These are phyloP conservation scores for Mastigias papua DNA, from an alignment of 30 jellyfish, hydroid and myxozoan species.

Conservation along the genomic window DNA sequence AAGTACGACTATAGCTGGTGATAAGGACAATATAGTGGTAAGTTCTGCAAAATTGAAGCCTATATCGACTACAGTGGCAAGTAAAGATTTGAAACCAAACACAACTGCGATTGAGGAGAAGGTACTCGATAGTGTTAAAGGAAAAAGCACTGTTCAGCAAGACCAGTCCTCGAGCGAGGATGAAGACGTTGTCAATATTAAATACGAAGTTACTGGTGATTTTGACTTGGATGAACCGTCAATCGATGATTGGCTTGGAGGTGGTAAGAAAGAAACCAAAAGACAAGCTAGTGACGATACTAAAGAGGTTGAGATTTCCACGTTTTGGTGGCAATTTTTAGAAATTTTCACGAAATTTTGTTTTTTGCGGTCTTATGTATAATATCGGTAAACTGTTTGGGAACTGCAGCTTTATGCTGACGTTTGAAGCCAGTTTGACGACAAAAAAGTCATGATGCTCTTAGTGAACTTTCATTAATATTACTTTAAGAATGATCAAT, in stretches of 20 bases:
- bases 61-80: not conserved
- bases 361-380: not conserved
- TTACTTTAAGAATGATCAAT: no score
- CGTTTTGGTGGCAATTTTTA: no score
- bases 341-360: not conserved
- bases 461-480: no score
- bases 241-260: slow-evolving; percentile 66
- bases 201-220: slow-evolving; percentile 68
- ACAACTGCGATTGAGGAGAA: not conserved
- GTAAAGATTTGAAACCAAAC: not conserved
- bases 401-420: no score
- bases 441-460: no score
- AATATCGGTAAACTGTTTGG: no score
- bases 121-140: not conserved
- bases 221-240: slow-evolving; percentile 60
- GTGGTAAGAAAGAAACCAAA: slow-evolving; percentile 3
- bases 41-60: not conserved
- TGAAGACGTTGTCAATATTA: slow-evolving; percentile 39
- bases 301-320: not conserved
- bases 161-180: slow-evolving; percentile 64
- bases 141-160: not conserved
- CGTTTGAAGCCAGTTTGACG: no score
- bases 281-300: not conserved
- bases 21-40: not conserved
- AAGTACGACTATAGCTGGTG: no score